Conservation (phyloP, 2,113 vertebrate species). For the Acanthochromis polyacanthus region DNA sequence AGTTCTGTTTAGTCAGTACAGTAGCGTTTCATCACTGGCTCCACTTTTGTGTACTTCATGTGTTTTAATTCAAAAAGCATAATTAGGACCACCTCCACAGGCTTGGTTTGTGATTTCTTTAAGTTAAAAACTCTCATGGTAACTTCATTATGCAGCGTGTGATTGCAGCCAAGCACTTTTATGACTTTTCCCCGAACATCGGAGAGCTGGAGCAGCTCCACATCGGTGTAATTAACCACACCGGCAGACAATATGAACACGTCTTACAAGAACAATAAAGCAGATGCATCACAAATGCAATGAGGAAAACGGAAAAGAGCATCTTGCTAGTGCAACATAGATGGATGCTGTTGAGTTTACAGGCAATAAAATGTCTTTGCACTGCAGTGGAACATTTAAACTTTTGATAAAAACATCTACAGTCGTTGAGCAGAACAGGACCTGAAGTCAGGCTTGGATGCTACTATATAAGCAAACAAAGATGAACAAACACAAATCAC, state of each 20-base stretch:
- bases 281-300: conserved; percentile 11
- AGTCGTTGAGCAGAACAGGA: neutral
- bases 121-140: conserved; percentile 19
- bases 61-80: neutral
- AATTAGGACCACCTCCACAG: neutral
- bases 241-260: conserved; percentile 14
- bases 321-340: neutral
- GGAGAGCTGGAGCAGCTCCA: conserved; percentile 29
- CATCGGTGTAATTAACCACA: conserved; percentile 46
- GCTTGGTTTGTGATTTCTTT: conserved; percentile 15
- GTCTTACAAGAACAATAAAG: conserved; percentile 1
- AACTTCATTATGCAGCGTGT: conserved; percentile 33
- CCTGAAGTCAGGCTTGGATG: neutral
- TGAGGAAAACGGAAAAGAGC: neutral
- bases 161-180: conserved; percentile 39
- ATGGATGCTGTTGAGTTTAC: neutral
- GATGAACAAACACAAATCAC: conserved; percentile 23
- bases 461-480: neutral
- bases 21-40: neutral
- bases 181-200: conserved; percentile 40
- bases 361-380: neutral
- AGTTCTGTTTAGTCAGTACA: neutral
- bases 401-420: neutral
- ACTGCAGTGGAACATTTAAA: neutral
- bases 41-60: neutral